These are phyloP conservation scores for Acleris cristana DNA, from an alignment of 2,888 invertebrate species.

Conservation along the genomic window DNA sequence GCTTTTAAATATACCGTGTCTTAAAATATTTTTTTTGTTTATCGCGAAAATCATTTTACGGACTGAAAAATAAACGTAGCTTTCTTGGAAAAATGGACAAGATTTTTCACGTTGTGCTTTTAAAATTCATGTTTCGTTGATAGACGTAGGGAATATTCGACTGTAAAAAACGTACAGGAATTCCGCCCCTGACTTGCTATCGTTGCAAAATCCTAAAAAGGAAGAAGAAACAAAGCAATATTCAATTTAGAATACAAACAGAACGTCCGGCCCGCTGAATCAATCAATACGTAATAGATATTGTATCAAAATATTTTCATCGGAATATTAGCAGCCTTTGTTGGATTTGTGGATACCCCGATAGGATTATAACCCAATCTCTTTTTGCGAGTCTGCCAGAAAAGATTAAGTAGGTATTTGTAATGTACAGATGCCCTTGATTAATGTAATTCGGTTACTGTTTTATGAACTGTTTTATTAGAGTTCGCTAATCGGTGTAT, in stretches of 20 bases:
- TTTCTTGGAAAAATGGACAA: too few species aligned
- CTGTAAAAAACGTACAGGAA: conserved; percentile 15
- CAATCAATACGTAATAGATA: conserved; percentile 56
- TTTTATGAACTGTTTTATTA: conserved; percentile 24
- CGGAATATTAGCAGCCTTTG: conserved; percentile 48
- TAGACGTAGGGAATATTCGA: conserved; percentile 14
- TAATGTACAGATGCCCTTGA: conserved; percentile 33
- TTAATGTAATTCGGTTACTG: conserved; percentile 27
- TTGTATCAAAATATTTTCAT: conserved; percentile 57
- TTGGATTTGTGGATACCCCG: conserved; percentile 59
- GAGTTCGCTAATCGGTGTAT: conserved; percentile 13
- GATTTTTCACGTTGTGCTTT: background rate
- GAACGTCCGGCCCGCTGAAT: conserved; percentile 46
- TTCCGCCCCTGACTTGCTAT: conserved; percentile 26
- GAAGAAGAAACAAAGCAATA: conserved; percentile 39
- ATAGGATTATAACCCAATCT: conserved; percentile 67
- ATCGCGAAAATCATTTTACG: too few species aligned
- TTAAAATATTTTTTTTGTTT: too few species aligned
- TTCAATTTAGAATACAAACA: conserved; percentile 44
- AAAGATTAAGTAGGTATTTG: conserved; percentile 50
- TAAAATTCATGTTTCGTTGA: conserved; percentile 13
- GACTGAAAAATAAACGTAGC: too few species aligned
- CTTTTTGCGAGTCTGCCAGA: conserved; percentile 65
- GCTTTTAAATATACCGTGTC: too few species aligned
- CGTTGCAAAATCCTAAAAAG: conserved; percentile 35